phyloP scores from a whole-genome alignment of 2,888 invertebrate genomes.

The Acleris cristana region DNA sequence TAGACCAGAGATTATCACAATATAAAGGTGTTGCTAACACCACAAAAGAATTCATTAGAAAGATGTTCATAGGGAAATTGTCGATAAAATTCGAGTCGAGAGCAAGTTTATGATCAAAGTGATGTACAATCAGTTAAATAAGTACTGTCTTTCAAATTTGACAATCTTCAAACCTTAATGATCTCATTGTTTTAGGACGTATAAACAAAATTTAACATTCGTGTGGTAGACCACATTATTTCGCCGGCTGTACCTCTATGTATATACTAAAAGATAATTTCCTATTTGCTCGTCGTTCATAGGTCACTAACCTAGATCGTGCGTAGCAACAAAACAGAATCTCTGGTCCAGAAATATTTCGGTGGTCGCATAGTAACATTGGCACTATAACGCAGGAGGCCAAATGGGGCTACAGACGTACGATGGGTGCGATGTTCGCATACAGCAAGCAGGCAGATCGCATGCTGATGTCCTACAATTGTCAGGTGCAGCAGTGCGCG shows the following conservation, averaged over 20 bases:
- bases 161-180: too few species aligned
- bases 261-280: neutral
- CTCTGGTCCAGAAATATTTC: conserved; percentile 22
- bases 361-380: conserved; percentile 46
- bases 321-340: neutral
- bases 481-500: conserved; percentile 80
- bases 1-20: conserved; percentile 2
- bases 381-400: conserved; percentile 76
- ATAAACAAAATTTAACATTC: too few species aligned
- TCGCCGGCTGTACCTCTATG: too few species aligned
- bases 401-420: conserved; percentile 82
- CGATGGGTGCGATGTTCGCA: conserved; percentile 82
- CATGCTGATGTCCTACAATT: conserved; percentile 83
- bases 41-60: neutral
- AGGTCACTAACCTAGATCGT: neutral
- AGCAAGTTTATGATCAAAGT: too few species aligned
- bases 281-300: neutral
- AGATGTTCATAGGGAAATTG: too few species aligned
- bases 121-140: too few species aligned
- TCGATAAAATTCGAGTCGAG: too few species aligned
- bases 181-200: too few species aligned
- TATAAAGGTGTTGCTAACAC: neutral
- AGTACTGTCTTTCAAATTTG: too few species aligned
- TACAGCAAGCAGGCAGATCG: conserved; percentile 81
- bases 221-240: too few species aligned